These are phyloP conservation scores for Aix galericulata DNA, from an alignment of 2,113 vertebrate genomes.

Conservation along the genomic window DNA sequence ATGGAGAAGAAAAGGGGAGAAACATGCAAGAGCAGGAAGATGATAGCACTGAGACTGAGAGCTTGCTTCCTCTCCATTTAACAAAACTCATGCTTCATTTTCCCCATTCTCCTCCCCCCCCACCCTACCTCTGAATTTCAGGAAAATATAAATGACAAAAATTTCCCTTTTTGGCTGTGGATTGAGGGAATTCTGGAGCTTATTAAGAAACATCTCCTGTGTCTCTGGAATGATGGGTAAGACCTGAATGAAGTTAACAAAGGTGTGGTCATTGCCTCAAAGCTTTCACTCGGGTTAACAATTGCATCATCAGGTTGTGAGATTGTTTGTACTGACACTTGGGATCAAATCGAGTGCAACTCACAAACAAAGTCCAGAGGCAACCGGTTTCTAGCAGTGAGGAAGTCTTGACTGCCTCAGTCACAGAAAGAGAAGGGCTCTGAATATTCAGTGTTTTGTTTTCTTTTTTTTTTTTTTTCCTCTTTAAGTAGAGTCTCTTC, in stretches of 20 bases:
- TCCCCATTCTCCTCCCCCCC: background rate
- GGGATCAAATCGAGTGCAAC: background rate
- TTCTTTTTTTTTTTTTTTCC: background rate
- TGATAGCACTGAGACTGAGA: background rate
- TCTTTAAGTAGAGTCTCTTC: too few relatives aligned
- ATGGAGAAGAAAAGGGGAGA: background rate
- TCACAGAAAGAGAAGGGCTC: background rate
- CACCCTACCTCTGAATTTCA: constrained; percentile 60
- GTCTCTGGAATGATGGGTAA: constrained; percentile 98
- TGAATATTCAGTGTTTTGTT: background rate
- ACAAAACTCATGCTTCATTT: background rate
- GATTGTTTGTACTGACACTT: background rate
- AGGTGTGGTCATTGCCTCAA: background rate
- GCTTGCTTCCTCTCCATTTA: background rate
- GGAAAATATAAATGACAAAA: constrained; percentile 92
- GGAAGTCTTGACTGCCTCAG: background rate
- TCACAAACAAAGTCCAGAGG: background rate
- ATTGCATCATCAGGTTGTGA: background rate
- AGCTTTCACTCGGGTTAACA: background rate
- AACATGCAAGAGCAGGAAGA: background rate
- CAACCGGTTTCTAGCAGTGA: background rate
- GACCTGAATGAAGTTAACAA: background rate
- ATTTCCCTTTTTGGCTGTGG: constrained; percentile 93
- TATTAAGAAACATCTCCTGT: constrained; percentile 92
- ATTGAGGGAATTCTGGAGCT: constrained; percentile 96